Evolutionary conservation across 30 jellyfish, hydroid and myxozoan species (phyloP).

Genomic region (Nemopilema nomurai): DNA sequence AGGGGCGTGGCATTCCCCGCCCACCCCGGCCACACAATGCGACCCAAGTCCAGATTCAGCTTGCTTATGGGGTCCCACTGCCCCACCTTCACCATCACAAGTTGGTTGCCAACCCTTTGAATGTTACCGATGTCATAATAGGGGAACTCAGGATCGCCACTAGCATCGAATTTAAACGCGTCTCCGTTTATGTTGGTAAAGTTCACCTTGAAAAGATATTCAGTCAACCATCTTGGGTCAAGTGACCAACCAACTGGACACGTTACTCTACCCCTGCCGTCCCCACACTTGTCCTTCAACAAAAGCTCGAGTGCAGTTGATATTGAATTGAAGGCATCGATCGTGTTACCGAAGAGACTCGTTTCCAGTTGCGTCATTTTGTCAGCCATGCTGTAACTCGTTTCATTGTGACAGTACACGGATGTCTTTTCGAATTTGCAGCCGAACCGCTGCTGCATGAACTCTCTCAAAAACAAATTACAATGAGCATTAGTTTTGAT

Average conservation of each 20-base stretch:
- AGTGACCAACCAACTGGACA: conserved; percentile 17
- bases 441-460: conserved; percentile 55
- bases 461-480: conserved; percentile 62
- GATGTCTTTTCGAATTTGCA: conserved; percentile 45
- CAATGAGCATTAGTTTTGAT: conserved; percentile 42
- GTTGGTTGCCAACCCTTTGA: conserved; percentile 24
- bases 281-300: conserved; percentile 10
- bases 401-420: conserved; percentile 23
- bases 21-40: conserved; percentile 74
- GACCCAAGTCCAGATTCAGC: conserved; percentile 3
- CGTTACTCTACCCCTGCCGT: neutral
- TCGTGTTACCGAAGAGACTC: conserved; percentile 31
- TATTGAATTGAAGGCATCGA: conserved; percentile 67
- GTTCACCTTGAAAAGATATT: conserved; percentile 31
- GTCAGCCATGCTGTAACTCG: conserved; percentile 26
- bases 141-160: conserved; percentile 71
- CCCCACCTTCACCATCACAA: conserved; percentile 48
- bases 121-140: conserved; percentile 69
- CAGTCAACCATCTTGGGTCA: conserved; percentile 32
- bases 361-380: conserved; percentile 9
- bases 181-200: conserved; percentile 43
- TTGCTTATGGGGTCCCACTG: conserved; percentile 55
- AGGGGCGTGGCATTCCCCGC: conserved; percentile 42
- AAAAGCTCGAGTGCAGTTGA: conserved; percentile 28
- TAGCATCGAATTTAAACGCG: conserved; percentile 42